These are phyloP conservation scores for Hirtodrosophila histrioides DNA, from an alignment of 2,888 invertebrate species.

Conservation along the genomic window DNA sequence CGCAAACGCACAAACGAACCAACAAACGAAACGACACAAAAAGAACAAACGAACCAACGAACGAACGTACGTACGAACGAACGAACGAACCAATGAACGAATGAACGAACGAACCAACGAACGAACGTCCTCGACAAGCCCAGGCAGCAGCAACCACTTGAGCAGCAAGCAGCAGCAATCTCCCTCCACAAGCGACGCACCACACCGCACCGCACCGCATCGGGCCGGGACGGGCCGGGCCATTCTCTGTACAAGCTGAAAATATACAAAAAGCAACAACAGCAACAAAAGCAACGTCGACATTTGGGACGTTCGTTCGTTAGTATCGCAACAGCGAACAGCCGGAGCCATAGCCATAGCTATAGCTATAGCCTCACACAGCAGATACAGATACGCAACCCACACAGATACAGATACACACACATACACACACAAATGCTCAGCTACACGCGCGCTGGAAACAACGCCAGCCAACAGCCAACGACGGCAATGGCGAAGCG, in stretches of 20 bases:
- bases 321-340: conserved; percentile 73
- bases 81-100: conserved; percentile 47
- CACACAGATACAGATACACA: conserved; percentile 28
- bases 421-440: conserved; percentile 44
- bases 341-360: conserved; percentile 53
- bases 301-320: conserved; percentile 78
- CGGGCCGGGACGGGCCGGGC: neutral
- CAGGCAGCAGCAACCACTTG: conserved; percentile 56
- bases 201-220: conserved; percentile 2
- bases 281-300: conserved; percentile 60
- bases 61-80: conserved; percentile 26
- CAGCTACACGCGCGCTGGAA: conserved; percentile 77
- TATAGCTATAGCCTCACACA: conserved; percentile 51
- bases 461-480: conserved; percentile 47
- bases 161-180: conserved; percentile 37
- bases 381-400: conserved; percentile 66
- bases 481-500: conserved; percentile 36
- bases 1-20: conserved; percentile 70
- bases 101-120: conserved; percentile 45
- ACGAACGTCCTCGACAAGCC: conserved; percentile 74
- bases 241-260: conserved; percentile 42
- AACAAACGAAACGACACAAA: conserved; percentile 35
- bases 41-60: conserved; percentile 26
- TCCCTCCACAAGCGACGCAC: conserved; percentile 35
- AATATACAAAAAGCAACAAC: conserved; percentile 59